Conservation (phyloP, 2,797 vertebrate species). For the Mus caroli region DNA sequence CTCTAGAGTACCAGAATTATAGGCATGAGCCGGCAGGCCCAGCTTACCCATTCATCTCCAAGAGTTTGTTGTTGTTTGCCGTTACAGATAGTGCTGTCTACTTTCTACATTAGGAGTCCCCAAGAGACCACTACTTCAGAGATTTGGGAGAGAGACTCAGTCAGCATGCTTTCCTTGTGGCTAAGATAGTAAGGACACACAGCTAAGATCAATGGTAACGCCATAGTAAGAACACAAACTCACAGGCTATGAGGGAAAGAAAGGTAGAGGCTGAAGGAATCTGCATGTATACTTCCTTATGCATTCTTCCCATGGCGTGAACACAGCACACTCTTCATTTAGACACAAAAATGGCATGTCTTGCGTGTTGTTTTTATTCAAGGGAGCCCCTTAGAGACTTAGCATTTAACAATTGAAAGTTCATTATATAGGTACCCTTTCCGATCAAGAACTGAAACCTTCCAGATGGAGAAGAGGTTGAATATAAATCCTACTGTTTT, state of each 20-base stretch:
- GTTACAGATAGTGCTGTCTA: not conserved
- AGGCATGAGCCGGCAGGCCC: not conserved
- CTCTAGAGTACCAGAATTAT: not conserved
- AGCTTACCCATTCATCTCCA: not conserved
- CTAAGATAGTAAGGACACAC: slow-evolving; percentile 6
- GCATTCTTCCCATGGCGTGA: not conserved
- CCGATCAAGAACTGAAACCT: not conserved
- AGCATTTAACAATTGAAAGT: slow-evolving; percentile 3
- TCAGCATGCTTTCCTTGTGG: slow-evolving; percentile 5
- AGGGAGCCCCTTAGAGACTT: not conserved
- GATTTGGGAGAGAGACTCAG: slow-evolving; percentile 2
- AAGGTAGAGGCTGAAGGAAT: not conserved
- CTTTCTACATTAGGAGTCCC: not conserved
- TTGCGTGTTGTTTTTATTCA: not conserved
- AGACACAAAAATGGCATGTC: slow-evolving; percentile 14
- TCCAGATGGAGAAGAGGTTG: slow-evolving; percentile 18
- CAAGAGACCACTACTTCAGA: not conserved
- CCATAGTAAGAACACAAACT: not conserved
- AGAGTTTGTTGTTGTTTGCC: not conserved
- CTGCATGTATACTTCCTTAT: not conserved
- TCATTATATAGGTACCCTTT: not conserved
- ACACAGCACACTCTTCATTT: not conserved
- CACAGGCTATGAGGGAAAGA: not conserved
- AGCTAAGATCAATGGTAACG: not conserved
- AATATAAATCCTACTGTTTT: not conserved